phyloP scores from a whole-genome alignment of 2,113 vertebrate species.

The Elanus axillaris region DNA sequence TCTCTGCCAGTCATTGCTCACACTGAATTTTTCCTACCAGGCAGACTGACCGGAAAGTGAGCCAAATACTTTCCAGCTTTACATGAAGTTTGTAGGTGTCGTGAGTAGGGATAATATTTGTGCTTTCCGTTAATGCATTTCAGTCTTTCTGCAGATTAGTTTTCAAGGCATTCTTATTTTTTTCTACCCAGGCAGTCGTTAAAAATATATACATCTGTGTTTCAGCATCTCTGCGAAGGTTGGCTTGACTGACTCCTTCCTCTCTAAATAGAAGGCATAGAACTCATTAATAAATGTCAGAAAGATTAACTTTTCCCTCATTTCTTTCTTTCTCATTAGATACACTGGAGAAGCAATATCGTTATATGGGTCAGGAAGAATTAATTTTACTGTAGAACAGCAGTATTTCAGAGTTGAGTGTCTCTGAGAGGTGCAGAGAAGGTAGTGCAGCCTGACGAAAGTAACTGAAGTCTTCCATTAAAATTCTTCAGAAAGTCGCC shows the following conservation, averaged over 20 bases:
- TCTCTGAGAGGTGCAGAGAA: background rate
- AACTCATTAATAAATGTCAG: conserved; percentile 4
- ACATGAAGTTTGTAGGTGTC: background rate
- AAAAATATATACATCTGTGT: background rate
- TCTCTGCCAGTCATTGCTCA: background rate
- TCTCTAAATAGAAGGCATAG: background rate
- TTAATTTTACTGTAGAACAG: conserved; percentile 38
- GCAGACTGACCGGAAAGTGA: background rate
- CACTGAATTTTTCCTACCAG: background rate
- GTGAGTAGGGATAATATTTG: background rate
- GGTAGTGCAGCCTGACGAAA: background rate
- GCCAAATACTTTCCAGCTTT: background rate
- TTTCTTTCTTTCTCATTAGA: conserved; percentile 28
- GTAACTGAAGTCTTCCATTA: conserved; percentile 31
- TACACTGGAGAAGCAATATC: background rate
- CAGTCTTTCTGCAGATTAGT: background rate
- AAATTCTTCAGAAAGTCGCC: conserved; percentile 18
- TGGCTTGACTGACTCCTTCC: background rate
- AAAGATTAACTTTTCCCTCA: conserved; percentile 39
- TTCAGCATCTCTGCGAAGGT: background rate
- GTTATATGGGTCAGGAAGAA: conserved; percentile 25
- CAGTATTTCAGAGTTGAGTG: background rate
- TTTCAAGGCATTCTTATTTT: background rate
- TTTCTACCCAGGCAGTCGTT: background rate
- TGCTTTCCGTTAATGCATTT: background rate